Conservation (phyloP, 2,113 vertebrate species). For the Thunnus thynnus region DNA sequence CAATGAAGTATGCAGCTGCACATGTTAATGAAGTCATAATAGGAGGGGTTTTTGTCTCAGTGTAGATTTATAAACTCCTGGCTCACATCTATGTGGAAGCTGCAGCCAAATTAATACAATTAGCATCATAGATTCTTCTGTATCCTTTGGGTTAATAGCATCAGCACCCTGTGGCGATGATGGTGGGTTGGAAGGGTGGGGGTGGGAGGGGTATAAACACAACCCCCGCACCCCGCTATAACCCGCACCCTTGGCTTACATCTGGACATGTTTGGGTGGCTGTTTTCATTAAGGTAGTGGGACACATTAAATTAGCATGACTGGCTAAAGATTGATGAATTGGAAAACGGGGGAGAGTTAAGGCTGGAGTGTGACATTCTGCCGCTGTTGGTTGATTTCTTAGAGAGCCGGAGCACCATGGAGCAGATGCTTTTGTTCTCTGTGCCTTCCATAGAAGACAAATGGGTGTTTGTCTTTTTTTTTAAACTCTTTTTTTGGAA, state of each 20-base stretch:
- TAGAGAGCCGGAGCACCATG: conserved; percentile 27
- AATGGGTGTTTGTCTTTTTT: conserved; percentile 46
- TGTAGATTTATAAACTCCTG: conserved; percentile 8
- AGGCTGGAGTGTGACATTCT: conserved; percentile 4
- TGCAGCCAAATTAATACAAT: conserved; percentile 47
- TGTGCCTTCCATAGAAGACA: conserved; percentile 16
- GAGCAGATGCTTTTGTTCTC: conserved; percentile 55
- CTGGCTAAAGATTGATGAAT: conserved; percentile 64
- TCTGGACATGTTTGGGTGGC: conserved; percentile 55
- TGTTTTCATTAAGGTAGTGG: conserved; percentile 51
- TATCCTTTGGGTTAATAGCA: conserved; percentile 57
- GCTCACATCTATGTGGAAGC: conserved; percentile 10
- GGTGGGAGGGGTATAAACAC: conserved; percentile 18
- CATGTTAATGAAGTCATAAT: conserved; percentile 33
- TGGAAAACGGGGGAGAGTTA: conserved; percentile 49
- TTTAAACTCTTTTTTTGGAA: conserved; percentile 1
- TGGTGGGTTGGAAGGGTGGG: conserved; percentile 2
- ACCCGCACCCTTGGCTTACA: conserved; percentile 25
- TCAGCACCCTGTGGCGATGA: conserved; percentile 48
- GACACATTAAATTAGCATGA: conserved; percentile 63
- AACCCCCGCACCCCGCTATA: not conserved
- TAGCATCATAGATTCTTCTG: conserved; percentile 40
- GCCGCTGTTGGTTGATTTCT: conserved; percentile 29
- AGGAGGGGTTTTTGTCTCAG: conserved; percentile 12
- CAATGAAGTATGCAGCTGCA: conserved; percentile 33